Conservation (phyloP, 2,797 vertebrate genomes). For the Neostethus bicornis region DNA sequence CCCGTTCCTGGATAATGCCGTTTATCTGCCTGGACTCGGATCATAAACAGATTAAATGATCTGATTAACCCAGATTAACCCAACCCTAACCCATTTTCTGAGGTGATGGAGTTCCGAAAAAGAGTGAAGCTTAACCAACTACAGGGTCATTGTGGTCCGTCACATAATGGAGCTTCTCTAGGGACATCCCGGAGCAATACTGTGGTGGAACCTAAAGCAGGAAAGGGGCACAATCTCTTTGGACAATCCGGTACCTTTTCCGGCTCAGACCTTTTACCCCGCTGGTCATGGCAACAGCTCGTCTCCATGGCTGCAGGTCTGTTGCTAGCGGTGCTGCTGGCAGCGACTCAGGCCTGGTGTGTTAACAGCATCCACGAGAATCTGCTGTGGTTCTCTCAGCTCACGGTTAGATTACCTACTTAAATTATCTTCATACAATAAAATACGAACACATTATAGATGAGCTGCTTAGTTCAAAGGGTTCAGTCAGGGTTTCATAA, state of each 20-base stretch:
- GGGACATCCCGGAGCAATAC: conserved; percentile 19
- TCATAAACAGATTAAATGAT: conserved; percentile 47
- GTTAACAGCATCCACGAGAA: conserved; percentile 75
- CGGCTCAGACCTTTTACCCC: conserved; percentile 39
- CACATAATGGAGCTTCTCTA: conserved; percentile 10
- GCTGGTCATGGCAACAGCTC: conserved; percentile 58
- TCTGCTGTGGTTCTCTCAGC: conserved; percentile 80
- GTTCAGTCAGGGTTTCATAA: conserved; percentile 10
- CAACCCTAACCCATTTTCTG: conserved; percentile 5
- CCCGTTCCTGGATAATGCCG: conserved; percentile 23
- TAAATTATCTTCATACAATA: conserved; percentile 22
- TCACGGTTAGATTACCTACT: conserved; percentile 64
- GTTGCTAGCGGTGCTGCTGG: conserved; percentile 56
- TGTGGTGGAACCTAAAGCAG: conserved; percentile 3
- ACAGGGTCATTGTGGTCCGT: conserved; percentile 17
- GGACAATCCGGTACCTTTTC: conserved; percentile 39
- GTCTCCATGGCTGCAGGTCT: conserved; percentile 73
- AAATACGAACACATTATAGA: not conserved
- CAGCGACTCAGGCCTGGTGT: conserved; percentile 69
- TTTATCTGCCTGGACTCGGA: conserved; percentile 53
- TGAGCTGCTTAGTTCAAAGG: not conserved
- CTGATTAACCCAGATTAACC: conserved; percentile 45
- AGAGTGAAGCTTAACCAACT: conserved; percentile 54
- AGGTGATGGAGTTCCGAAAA: conserved; percentile 69
- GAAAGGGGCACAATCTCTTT: conserved; percentile 11